Conservation (phyloP, 2,113 vertebrate genomes). For the Puffinus mauretanicus region DNA sequence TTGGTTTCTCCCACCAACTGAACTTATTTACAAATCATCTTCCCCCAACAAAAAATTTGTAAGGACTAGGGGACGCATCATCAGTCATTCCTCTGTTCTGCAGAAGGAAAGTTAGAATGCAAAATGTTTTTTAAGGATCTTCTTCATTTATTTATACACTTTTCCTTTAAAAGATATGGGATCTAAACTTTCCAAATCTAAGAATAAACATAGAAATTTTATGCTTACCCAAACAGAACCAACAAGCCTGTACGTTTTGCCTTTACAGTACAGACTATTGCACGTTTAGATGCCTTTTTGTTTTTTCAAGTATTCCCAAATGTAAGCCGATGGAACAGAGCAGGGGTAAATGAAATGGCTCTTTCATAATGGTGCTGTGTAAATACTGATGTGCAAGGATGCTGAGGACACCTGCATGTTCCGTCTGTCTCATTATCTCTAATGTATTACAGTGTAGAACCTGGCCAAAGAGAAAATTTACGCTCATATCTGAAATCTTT, state of each 20-base stretch:
- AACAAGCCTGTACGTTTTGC: neutral
- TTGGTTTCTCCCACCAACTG: neutral
- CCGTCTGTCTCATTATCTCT: neutral
- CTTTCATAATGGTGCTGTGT: neutral
- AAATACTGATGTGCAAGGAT: neutral
- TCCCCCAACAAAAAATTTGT: neutral
- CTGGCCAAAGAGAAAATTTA: neutral
- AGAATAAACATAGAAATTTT: neutral
- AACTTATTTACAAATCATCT: neutral
- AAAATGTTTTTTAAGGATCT: neutral
- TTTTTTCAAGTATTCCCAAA: neutral
- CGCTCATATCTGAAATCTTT: neutral
- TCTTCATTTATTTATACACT: neutral
- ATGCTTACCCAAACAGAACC: neutral
- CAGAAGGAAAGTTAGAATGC: neutral
- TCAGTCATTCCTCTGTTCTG: neutral
- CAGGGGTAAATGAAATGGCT: neutral
- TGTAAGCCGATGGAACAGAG: neutral
- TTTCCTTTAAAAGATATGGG: neutral
- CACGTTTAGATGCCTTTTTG: neutral
- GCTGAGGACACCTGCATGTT: neutral
- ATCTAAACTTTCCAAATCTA: neutral
- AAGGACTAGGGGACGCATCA: neutral
- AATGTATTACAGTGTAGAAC: neutral
- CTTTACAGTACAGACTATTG: neutral